Conservation (phyloP, 2,888 invertebrate genomes). For the Philereme vetulata region DNA sequence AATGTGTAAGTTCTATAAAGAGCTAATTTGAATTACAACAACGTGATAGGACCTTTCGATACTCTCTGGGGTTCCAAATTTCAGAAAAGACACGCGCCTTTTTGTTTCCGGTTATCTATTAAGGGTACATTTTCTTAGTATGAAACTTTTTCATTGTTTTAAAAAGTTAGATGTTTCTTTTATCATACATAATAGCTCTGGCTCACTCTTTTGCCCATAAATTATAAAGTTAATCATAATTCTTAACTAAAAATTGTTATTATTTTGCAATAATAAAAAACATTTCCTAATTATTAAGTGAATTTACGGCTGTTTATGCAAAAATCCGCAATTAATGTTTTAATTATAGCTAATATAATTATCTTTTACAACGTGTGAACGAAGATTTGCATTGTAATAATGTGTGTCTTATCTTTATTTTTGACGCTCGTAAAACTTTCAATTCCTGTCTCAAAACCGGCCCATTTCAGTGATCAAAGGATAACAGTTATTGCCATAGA, state of each 20-base stretch:
- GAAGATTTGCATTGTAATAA: slow-evolving; percentile 43
- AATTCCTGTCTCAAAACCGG: slow-evolving; percentile 31
- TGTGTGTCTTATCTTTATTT: slow-evolving; percentile 41
- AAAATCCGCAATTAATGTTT: slow-evolving; percentile 18
- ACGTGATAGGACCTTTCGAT: slow-evolving; percentile 50
- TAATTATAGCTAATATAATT: slow-evolving; percentile 22
- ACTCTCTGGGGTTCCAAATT: slow-evolving; percentile 33
- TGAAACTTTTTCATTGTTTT: slow-evolving; percentile 16
- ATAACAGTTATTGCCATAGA: slow-evolving; percentile 4
- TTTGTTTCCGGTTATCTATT: slow-evolving; percentile 14
- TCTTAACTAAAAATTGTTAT: not conserved
- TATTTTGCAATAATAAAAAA: slow-evolving; percentile 2
- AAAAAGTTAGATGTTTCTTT: slow-evolving; percentile 7
- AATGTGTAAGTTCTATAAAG: slow-evolving; percentile 61
- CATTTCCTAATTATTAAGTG: slow-evolving; percentile 2
- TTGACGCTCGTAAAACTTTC: slow-evolving; percentile 42
- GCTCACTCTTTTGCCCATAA: not conserved
- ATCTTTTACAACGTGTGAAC: slow-evolving; percentile 45
- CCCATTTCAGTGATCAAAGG: slow-evolving; percentile 29
- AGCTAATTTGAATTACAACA: slow-evolving; percentile 63
- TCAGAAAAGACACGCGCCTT: slow-evolving; percentile 21
- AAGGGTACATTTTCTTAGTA: slow-evolving; percentile 17
- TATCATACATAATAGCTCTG: slow-evolving; percentile 1
- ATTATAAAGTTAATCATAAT: not conserved
- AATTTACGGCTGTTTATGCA: slow-evolving; percentile 16